A percentile compares a stretch with the other conserved stretches of the same genome.
These are phyloP conservation scores for Simalia tracyae DNA, from an alignment of 2,797 vertebrate genomes.

Conservation along the genomic window DNA sequence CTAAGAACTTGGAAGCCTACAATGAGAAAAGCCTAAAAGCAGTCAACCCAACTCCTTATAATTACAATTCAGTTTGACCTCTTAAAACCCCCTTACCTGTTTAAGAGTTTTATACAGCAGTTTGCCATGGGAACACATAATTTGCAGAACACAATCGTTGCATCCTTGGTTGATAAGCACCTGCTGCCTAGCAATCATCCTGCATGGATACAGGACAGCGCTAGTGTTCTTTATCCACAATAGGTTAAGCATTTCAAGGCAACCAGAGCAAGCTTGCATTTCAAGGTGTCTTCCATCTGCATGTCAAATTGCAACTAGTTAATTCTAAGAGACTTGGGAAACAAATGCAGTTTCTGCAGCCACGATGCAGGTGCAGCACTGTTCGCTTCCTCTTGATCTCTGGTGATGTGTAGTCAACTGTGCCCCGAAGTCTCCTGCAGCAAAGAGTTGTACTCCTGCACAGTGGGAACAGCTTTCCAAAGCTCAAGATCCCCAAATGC, in stretches of 20 bases:
- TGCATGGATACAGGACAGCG: conserved; percentile 66
- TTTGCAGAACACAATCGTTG: conserved; percentile 69
- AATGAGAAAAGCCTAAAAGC: conserved; percentile 12
- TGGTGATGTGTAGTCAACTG: conserved; percentile 64
- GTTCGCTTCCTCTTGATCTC: conserved; percentile 70
- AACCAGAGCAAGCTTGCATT: conserved; percentile 69
- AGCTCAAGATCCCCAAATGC: conserved; percentile 73
- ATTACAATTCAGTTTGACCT: conserved; percentile 65
- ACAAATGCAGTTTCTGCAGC: conserved; percentile 67
- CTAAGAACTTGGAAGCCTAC: neutral
- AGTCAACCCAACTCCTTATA: conserved; percentile 60
- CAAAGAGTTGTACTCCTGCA: conserved; percentile 73
- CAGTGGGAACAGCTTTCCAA: conserved; percentile 73
- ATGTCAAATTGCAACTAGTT: conserved; percentile 64
- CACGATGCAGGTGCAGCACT: conserved; percentile 65
- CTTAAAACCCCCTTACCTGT: conserved; percentile 75
- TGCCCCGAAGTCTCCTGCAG: conserved; percentile 73
- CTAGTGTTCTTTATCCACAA: conserved; percentile 69
- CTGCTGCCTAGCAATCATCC: conserved; percentile 74
- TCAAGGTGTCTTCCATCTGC: conserved; percentile 68
- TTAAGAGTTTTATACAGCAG: conserved; percentile 71
- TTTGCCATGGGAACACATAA: conserved; percentile 72
- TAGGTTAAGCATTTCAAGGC: conserved; percentile 67
- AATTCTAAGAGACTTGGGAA: conserved; percentile 63
- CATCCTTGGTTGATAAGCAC: conserved; percentile 72